A percentile compares a stretch with the other conserved stretches of the same genome.
phyloP scores from a whole-genome alignment of 2,888 invertebrate genomes.

The Melanargia galathea region DNA sequence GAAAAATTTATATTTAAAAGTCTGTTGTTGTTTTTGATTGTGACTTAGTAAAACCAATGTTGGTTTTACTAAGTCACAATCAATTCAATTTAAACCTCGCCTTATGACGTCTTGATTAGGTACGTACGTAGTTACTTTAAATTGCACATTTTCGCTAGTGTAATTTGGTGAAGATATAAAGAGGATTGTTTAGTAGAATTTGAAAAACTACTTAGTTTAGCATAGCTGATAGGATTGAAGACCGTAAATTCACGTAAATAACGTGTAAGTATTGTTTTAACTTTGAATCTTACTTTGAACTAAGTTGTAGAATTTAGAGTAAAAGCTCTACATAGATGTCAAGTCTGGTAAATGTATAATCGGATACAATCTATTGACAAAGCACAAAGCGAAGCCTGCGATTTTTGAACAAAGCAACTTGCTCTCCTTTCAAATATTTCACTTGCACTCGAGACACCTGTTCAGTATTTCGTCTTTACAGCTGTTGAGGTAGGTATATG shows the following conservation, averaged over 20 bases:
- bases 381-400: slow-evolving; percentile 45
- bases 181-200: too few relatives aligned
- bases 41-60: background rate
- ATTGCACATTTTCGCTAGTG: too few relatives aligned
- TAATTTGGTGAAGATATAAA: too few relatives aligned
- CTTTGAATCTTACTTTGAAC: background rate
- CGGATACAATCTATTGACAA: slow-evolving; percentile 37
- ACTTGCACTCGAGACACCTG: slow-evolving; percentile 44
- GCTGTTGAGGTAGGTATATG: background rate
- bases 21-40: background rate
- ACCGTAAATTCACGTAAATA: too few relatives aligned
- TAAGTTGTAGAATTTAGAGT: background rate
- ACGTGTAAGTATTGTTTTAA: background rate
- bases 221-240: too few relatives aligned
- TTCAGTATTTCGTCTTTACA: slow-evolving; percentile 3
- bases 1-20: slow-evolving; percentile 3
- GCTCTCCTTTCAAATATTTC: slow-evolving; percentile 57
- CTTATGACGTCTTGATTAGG: too few relatives aligned
- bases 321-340: slow-evolving; percentile 7
- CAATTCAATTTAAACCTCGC: background rate
- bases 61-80: too few relatives aligned
- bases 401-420: slow-evolving; percentile 56
- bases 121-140: too few relatives aligned
- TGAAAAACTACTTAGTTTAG: too few relatives aligned
- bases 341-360: slow-evolving; percentile 38